These are phyloP conservation scores for Lutraria rhynchaena DNA, from an alignment of 1,140 invertebrate species.

Conservation along the genomic window DNA sequence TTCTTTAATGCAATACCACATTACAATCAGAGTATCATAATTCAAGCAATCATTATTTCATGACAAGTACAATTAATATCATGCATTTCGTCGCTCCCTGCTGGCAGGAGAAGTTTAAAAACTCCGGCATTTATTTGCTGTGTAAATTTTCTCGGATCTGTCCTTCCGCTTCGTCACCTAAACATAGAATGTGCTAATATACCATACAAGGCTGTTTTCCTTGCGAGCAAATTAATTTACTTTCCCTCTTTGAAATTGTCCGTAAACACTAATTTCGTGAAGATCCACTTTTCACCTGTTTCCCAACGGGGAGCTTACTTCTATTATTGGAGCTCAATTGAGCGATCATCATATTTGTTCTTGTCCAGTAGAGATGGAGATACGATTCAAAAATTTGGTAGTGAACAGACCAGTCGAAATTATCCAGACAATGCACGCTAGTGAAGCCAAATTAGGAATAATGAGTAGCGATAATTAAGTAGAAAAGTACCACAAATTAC, in stretches of 20 bases:
- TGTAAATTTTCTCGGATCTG: conserved; percentile 36
- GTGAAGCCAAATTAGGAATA: conserved; percentile 60
- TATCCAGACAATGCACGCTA: conserved; percentile 38
- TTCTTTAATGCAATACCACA: no score
- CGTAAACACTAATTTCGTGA: conserved; percentile 46
- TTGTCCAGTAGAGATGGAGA: background rate
- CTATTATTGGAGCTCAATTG: conserved; percentile 40
- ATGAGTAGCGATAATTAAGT: conserved; percentile 58
- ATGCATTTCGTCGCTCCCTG: conserved; percentile 20
- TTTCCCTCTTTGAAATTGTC: conserved; percentile 34
- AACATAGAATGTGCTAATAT: conserved; percentile 57
- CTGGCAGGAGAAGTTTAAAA: background rate
- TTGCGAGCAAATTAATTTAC: conserved; percentile 61
- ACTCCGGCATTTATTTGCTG: conserved; percentile 12
- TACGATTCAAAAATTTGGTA: conserved; percentile 18
- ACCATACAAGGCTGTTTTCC: conserved; percentile 53
- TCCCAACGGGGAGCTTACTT: conserved; percentile 1
- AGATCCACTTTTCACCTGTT: conserved; percentile 48
- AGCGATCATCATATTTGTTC: conserved; percentile 44
- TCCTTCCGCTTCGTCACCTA: conserved; percentile 42
- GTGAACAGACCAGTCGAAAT: conserved; percentile 44
- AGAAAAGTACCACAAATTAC: conserved; percentile 58
- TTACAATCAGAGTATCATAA: conserved; percentile 27
- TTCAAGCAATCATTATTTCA: conserved; percentile 29
- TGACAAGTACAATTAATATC: conserved; percentile 47